These are phyloP conservation scores for Trissolcus japonicus DNA, from an alignment of 2,888 invertebrate species.

Conservation along the genomic window DNA sequence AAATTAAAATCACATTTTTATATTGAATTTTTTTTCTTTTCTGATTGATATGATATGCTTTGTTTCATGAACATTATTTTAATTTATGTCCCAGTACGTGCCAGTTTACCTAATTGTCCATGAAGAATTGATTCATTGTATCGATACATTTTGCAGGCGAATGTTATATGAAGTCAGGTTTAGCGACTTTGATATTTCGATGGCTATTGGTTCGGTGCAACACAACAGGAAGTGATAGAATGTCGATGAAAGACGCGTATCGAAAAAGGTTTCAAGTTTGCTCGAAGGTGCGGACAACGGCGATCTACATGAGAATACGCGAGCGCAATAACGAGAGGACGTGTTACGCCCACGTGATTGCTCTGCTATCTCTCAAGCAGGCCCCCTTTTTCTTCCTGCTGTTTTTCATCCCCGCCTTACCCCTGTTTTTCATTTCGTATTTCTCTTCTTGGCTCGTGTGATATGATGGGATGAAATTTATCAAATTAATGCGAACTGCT, in stretches of 20 bases:
- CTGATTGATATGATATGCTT: neutral
- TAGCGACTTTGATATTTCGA: constrained; percentile 30
- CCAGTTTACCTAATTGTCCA: constrained; percentile 19
- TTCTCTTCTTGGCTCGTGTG: constrained; percentile 12
- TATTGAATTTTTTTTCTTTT: too few species aligned
- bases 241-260: constrained; percentile 49
- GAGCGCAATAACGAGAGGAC: constrained; percentile 62
- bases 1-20: too few species aligned
- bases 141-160: constrained; percentile 36
- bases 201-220: constrained; percentile 39
- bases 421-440: constrained; percentile 35
- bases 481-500: constrained; percentile 13
- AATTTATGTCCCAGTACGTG: neutral
- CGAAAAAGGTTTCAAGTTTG: constrained; percentile 45
- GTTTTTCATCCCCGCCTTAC: constrained; percentile 27
- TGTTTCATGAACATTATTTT: too few species aligned
- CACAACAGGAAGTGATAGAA: constrained; percentile 52
- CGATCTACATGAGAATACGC: constrained; percentile 58
- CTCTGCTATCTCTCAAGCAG: constrained; percentile 59
- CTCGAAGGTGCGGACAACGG: constrained; percentile 56
- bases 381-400: constrained; percentile 35
- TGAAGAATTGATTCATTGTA: constrained; percentile 31
- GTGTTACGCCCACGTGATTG: constrained; percentile 64
- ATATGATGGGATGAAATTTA: constrained; percentile 43
- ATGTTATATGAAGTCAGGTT: constrained; percentile 38